phyloP scores from a whole-genome alignment of 2,888 invertebrate species.

The Nemotelus nigrinus region DNA sequence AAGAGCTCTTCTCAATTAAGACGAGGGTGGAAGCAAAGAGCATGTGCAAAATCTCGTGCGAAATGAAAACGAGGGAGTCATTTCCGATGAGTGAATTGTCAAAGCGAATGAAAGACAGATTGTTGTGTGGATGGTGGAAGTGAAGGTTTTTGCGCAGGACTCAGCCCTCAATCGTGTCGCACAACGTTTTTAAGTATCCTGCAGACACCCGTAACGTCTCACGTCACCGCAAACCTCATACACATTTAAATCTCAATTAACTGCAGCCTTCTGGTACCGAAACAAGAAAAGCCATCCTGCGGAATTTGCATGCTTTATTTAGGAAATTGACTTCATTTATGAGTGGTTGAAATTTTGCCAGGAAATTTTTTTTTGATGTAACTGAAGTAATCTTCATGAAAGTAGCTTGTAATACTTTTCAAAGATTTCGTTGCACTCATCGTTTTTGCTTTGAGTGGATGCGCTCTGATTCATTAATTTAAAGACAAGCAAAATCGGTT shows the following conservation, averaged over 20 bases:
- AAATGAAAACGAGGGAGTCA: neutral
- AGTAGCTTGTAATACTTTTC: neutral
- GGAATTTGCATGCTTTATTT: slow-evolving; percentile 7
- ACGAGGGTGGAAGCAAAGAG: slow-evolving; percentile 10
- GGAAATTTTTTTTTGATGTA: slow-evolving; percentile 7
- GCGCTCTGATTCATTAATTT: too few relatives aligned
- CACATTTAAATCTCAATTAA: neutral
- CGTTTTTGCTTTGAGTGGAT: too few relatives aligned
- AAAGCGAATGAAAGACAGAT: slow-evolving; percentile 5
- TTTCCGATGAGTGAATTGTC: slow-evolving; percentile 18
- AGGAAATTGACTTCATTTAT: slow-evolving; percentile 4
- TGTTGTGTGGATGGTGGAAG: slow-evolving; percentile 24
- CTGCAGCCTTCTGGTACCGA: neutral
- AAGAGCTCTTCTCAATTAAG: slow-evolving; percentile 20
- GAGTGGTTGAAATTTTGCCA: slow-evolving; percentile 30
- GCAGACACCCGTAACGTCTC: slow-evolving; percentile 12
- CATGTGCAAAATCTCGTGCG: slow-evolving; percentile 34
- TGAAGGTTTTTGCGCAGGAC: slow-evolving; percentile 9
- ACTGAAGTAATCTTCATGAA: neutral
- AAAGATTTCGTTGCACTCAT: too few relatives aligned
- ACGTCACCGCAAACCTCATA: neutral
- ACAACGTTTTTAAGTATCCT: neutral
- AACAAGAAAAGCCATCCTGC: slow-evolving; percentile 19
- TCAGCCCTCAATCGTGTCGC: neutral
- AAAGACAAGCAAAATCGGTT: too few relatives aligned